Evolutionary conservation across 2,113 vertebrate species (phyloP).

Genomic region (Nannospalax galili): DNA sequence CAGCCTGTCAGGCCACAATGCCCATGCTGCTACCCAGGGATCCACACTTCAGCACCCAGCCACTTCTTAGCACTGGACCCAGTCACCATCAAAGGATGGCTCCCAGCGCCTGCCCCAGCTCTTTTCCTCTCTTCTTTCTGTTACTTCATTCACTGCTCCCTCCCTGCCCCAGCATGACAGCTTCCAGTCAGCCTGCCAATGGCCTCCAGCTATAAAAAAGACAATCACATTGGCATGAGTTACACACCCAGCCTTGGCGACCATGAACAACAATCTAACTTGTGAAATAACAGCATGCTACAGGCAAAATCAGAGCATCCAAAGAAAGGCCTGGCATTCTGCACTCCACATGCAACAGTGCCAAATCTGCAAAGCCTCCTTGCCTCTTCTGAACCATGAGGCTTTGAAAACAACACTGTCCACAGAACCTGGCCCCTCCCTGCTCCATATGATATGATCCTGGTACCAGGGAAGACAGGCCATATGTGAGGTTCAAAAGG

Average conservation of each 20-base stretch:
- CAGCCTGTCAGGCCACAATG: background rate
- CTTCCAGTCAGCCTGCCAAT: background rate
- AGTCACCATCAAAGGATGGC: background rate
- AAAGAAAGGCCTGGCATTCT: background rate
- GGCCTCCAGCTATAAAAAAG: constrained; percentile 24
- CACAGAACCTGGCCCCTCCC: no score
- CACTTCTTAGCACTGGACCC: background rate
- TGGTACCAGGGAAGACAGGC: background rate
- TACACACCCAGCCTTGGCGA: constrained; percentile 11
- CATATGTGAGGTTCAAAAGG: background rate
- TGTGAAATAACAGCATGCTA: background rate
- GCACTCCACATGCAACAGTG: rapidly evolving
- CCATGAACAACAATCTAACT: background rate
- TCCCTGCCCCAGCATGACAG: background rate
- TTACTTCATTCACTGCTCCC: background rate
- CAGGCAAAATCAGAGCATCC: background rate
- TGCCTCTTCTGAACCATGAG: background rate
- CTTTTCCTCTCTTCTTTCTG: background rate
- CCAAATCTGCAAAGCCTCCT: background rate
- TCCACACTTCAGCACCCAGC: no score
- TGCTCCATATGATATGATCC: background rate
- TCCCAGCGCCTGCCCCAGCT: background rate
- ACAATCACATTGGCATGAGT: background rate
- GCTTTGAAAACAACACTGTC: background rate
- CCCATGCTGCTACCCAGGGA: background rate